phyloP scores from a whole-genome alignment of 2,888 invertebrate species.

The Cryptocephalus moraei region DNA sequence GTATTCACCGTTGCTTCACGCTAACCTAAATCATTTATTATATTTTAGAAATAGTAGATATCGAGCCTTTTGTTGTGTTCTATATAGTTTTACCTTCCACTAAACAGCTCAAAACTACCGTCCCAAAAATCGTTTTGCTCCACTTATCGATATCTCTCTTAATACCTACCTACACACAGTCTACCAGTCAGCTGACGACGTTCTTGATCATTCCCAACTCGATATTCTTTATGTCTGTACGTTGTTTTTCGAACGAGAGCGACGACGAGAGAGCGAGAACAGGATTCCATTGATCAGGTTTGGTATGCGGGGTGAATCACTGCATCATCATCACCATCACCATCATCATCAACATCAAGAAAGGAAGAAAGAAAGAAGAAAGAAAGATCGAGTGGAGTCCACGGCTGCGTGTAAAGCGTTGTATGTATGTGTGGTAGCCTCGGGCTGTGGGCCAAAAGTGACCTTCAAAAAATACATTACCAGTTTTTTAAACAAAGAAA shows the following conservation, averaged over 20 bases:
- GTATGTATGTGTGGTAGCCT: constrained; percentile 16
- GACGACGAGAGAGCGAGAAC: constrained; percentile 11
- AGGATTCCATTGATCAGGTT: constrained; percentile 29
- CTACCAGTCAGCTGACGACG: background rate
- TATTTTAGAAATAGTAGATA: no score
- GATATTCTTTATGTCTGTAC: background rate
- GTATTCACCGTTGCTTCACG: no score
- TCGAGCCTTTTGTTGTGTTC: no score
- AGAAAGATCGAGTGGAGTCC: constrained; percentile 5
- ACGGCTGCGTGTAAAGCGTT: constrained; percentile 7
- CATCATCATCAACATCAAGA: no score
- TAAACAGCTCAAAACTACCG: no score
- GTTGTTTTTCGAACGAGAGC: constrained; percentile 2
- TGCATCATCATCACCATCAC: constrained; percentile 3
- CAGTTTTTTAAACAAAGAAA: constrained; percentile 26
- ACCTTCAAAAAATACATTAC: constrained; percentile 31
- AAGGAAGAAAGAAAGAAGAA: no score
- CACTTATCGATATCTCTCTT: no score
- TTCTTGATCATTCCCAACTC: background rate
- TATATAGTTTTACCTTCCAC: no score
- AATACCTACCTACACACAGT: no score
- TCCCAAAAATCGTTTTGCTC: no score
- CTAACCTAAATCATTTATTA: no score
- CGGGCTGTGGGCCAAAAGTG: constrained; percentile 34
- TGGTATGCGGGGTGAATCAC: constrained; percentile 13